phyloP scores from a whole-genome alignment of 2,888 invertebrate species.

The Halocaridina rubra region DNA sequence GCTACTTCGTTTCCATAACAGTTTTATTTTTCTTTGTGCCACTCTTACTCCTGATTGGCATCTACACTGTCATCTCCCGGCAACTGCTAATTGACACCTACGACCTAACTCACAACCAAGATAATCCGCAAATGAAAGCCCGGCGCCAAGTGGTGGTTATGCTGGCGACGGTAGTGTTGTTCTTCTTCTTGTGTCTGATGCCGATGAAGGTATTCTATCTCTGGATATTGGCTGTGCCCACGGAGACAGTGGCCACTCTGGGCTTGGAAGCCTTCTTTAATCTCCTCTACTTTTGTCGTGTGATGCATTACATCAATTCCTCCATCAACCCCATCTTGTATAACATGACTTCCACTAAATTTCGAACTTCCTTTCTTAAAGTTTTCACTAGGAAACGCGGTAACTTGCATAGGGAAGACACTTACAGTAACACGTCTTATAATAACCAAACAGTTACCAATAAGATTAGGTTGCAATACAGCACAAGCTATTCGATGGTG shows the following conservation, averaged over 20 bases:
- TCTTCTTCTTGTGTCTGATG: constrained; percentile 89
- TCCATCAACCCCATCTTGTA: constrained; percentile 92
- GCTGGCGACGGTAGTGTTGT: constrained; percentile 88
- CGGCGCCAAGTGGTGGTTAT: constrained; percentile 82
- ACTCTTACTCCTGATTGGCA: constrained; percentile 80
- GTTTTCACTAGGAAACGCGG: constrained; percentile 32
- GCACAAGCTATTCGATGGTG: constrained; percentile 50
- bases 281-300: constrained; percentile 84
- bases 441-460: constrained; percentile 40
- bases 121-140: constrained; percentile 55
- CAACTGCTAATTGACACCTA: constrained; percentile 72
- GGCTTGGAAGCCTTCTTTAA: constrained; percentile 86
- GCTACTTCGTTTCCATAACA: constrained; percentile 78
- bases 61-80: constrained; percentile 87
- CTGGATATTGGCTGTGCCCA: constrained; percentile 85
- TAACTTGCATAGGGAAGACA: constrained; percentile 5
- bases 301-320: constrained; percentile 90
- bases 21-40: constrained; percentile 85
- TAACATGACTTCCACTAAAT: constrained; percentile 92
- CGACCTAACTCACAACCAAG: constrained; percentile 42
- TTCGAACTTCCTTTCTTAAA: constrained; percentile 76
- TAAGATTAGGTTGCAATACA: constrained; percentile 41
- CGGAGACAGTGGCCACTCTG: constrained; percentile 72
- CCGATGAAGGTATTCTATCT: constrained; percentile 89
- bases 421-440: constrained; percentile 45